Percentiles rank a stretch among this genome's conserved stretches.
phyloP scores from a whole-genome alignment of 2,113 vertebrate genomes.

The Lethenteron reissneri region DNA sequence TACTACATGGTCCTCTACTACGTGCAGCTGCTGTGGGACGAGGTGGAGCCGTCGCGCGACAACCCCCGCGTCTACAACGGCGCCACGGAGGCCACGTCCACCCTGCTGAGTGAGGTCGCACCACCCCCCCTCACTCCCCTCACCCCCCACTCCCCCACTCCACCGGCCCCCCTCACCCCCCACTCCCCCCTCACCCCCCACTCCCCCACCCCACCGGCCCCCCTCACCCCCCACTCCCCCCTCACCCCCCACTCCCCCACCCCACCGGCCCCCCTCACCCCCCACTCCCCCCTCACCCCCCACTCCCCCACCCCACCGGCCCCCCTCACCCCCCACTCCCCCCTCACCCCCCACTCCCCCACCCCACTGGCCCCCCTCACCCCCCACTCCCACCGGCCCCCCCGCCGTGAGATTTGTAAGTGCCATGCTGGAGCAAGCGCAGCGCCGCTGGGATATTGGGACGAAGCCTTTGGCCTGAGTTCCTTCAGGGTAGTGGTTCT shows the following conservation, averaged over 20 bases:
- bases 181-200: not conserved
- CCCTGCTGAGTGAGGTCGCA: slow-evolving; percentile 36
- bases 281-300: not conserved
- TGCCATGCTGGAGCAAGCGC: no score
- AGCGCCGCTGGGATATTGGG: no score
- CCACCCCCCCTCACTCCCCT: not conserved
- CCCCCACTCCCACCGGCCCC: not conserved
- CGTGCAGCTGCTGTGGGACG: slow-evolving; percentile 62
- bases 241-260: not conserved
- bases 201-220: not conserved
- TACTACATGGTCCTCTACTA: slow-evolving; percentile 85
- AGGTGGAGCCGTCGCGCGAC: slow-evolving; percentile 17
- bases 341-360: no score
- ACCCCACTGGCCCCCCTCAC: not conserved
- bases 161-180: not conserved
- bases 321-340: not conserved
- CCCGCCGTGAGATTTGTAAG: not conserved
- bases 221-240: not conserved
- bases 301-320: not conserved
- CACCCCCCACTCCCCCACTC: not conserved
- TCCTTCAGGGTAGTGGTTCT: no score
- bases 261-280: not conserved
- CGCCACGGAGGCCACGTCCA: slow-evolving; percentile 61
- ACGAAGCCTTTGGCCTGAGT: no score
- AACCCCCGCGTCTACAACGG: slow-evolving; percentile 46